These are phyloP conservation scores for Stegostoma tigrinum DNA, from an alignment of 2,113 vertebrate genomes.

Conservation along the genomic window DNA sequence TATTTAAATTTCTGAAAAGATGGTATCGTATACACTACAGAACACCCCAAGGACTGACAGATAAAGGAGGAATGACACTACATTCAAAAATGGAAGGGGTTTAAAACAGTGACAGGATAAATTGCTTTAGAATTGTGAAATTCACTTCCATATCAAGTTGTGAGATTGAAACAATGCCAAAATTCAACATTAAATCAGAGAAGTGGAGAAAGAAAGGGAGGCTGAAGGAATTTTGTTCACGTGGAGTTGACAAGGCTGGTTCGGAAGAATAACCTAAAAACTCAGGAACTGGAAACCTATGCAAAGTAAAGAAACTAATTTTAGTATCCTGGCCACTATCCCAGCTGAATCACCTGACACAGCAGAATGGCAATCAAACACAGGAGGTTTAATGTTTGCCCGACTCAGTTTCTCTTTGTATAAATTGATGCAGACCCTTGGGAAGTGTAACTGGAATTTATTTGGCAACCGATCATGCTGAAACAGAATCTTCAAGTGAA, in stretches of 20 bases:
- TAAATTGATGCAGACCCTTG: background rate
- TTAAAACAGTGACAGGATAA: background rate
- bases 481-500: background rate
- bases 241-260: background rate
- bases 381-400: background rate
- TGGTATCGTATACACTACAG: background rate
- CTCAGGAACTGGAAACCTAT: too few species aligned
- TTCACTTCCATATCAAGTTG: background rate
- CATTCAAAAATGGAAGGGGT: background rate
- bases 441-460: background rate
- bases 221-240: background rate
- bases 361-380: background rate
- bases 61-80: background rate
- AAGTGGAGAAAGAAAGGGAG: background rate
- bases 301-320: background rate
- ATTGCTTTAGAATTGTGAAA: background rate
- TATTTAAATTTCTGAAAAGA: background rate
- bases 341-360: background rate
- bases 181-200: background rate
- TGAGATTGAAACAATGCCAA: background rate
- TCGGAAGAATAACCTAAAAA: too few species aligned
- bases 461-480: background rate
- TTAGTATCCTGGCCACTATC: background rate
- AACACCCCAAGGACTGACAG: background rate
- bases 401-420: background rate